phyloP scores from a whole-genome alignment of 2,797 vertebrate genomes.

The Danio albolineatus region DNA sequence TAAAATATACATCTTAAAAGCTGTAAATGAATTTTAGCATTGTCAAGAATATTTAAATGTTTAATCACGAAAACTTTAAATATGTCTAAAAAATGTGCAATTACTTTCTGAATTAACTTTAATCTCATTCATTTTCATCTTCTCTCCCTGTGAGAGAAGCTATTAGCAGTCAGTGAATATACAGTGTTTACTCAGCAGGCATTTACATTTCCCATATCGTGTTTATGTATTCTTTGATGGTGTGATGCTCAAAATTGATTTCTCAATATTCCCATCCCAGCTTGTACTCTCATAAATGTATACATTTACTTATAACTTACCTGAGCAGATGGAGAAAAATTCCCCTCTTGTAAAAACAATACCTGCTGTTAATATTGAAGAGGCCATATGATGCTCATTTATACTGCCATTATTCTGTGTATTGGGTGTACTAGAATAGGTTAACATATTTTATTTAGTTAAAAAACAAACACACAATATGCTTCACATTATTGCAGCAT shows the following conservation, averaged over 20 bases:
- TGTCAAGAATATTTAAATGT: background rate
- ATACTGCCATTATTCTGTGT: too few species aligned
- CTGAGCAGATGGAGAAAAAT: background rate
- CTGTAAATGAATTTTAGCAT: background rate
- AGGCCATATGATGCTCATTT: too few species aligned
- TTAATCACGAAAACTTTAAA: background rate
- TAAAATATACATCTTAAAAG: too few species aligned
- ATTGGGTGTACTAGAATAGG: too few species aligned
- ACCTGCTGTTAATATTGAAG: background rate
- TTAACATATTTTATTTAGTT: too few species aligned
- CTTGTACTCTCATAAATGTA: background rate
- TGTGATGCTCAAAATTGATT: constrained; percentile 5
- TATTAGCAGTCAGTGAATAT: constrained; percentile 6
- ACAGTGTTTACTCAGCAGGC: background rate
- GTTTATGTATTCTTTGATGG: background rate
- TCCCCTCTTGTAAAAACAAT: background rate
- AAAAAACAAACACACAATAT: too few species aligned
- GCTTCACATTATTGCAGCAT: too few species aligned
- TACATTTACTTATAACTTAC: background rate
- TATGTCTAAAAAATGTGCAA: background rate
- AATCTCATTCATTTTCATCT: background rate
- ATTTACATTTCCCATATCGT: constrained; percentile 7
- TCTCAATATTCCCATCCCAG: background rate
- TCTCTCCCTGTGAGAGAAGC: background rate
- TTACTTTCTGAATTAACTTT: background rate